phyloP scores from a whole-genome alignment of 2,797 vertebrate species.

The Tachyglossus aculeatus region DNA sequence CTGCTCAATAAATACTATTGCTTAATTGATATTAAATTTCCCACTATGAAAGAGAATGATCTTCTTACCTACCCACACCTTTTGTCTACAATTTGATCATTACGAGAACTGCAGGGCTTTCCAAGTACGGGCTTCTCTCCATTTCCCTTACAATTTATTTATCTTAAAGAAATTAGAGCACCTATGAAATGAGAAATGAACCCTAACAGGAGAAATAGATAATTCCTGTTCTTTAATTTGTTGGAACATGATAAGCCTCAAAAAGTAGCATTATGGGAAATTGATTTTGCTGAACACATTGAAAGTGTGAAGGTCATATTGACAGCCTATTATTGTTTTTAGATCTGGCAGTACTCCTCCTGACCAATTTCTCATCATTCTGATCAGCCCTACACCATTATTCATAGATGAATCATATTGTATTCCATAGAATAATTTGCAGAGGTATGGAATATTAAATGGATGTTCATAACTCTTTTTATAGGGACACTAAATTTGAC shows the following conservation, averaged over 20 bases:
- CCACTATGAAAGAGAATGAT: too few species aligned
- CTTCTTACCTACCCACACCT: too few species aligned
- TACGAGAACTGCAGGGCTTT: too few species aligned
- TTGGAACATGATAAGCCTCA: constrained; percentile 21
- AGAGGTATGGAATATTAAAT: constrained; percentile 62
- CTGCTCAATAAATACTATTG: too few species aligned
- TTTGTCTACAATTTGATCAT: too few species aligned
- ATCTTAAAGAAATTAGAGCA: constrained; percentile 25
- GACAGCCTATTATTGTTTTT: constrained; percentile 57
- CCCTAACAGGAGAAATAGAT: constrained; percentile 14
- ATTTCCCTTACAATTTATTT: constrained; percentile 1
- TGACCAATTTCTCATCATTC: constrained; percentile 49
- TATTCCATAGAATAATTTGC: constrained; percentile 59
- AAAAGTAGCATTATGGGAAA: constrained; percentile 29
- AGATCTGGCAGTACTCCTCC: constrained; percentile 61
- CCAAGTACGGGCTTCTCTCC: background rate
- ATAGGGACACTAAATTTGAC: constrained; percentile 38
- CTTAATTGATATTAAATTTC: too few species aligned
- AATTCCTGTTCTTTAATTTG: constrained; percentile 32
- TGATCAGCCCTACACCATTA: constrained; percentile 45
- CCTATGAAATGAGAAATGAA: constrained; percentile 9
- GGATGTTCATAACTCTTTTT: constrained; percentile 37
- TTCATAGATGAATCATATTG: constrained; percentile 55
- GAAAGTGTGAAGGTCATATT: constrained; percentile 38
- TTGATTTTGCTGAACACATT: constrained; percentile 13